Base-by-base conservation (phyloP, 2,888 invertebrate genomes). In the Drosophila limbata region DNA sequence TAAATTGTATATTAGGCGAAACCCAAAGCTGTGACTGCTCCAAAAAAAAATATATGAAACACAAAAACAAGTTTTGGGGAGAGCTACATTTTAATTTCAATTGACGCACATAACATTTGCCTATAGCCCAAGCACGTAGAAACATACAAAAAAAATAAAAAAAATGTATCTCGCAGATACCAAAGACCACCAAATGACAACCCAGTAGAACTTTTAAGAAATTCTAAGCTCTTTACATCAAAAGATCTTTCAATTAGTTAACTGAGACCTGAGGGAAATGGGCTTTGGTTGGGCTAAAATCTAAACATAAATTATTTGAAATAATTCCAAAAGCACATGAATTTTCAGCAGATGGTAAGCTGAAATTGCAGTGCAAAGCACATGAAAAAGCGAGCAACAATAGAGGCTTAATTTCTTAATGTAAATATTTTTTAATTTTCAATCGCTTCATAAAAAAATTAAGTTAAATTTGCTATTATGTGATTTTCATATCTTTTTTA, bases 61-160 rank as follows among this genome's bases (percentile, higher is more conserved):
- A 73, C 61, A 79, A 59, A 69, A 79, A 79, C 80, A 76, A 76
- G 76, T 76, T 76, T 76, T 19, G 76, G 80, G 73, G 76, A 79
- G 76, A 79, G 77, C 70, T 64, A 69, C 47, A 63, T 82, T 89
- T 88, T 79, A 83, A 88, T 88, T 88, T 84, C 83, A 89, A 82
- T 65, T 84, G 83, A 84, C 83, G 85, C 88, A 84, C 79, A 74
- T 79, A 75, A 56, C 57, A 80, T 84, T 87, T 78, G 67, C 62
- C 75, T 69, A 70, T 63, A 55, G 52, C 53, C 57, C 35, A 47
- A 50, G 69, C 67, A 81, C 84, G 79, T 84, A 81, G 65, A 62
- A 52, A 17, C 52, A 39, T 56, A 66, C 40, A 63, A 39, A 9
- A 35, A 9, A 53, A 3, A n/a, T n/a, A n/a, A 40, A 40, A 31